Evolutionary conservation across 2,797 vertebrate genomes (phyloP).

Genomic region (Sorex maritimensis): DNA sequence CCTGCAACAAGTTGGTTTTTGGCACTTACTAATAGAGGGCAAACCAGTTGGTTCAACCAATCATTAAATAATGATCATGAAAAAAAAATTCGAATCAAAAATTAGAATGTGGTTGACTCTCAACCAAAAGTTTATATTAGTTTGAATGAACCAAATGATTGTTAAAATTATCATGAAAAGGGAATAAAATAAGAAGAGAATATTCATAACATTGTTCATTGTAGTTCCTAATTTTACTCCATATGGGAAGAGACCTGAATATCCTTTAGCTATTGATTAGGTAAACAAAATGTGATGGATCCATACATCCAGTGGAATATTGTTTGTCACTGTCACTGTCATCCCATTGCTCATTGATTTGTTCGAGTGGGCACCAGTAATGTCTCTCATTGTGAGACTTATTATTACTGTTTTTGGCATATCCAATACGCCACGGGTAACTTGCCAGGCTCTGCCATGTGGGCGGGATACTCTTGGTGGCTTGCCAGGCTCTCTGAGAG

Average conservation of each 20-base stretch:
- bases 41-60: background rate
- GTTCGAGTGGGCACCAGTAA: no score
- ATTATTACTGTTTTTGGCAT: no score
- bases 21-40: background rate
- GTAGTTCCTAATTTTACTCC: background rate
- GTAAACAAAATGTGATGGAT: background rate
- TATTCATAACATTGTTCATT: background rate
- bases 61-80: background rate
- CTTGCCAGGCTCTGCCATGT: no score
- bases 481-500: background rate
- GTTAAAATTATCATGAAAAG: background rate
- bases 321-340: background rate
- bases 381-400: no score
- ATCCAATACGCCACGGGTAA: no score
- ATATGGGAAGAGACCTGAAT: background rate
- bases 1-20: background rate
- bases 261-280: background rate
- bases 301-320: background rate
- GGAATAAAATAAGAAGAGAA: background rate
- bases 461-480: no score
- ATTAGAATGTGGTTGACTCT: background rate
- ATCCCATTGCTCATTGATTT: no score
- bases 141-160: background rate
- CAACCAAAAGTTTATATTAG: background rate
- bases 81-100: background rate